Evolutionary conservation across 2,888 invertebrate species (phyloP).

Genomic region (Graphium colonna): DNA sequence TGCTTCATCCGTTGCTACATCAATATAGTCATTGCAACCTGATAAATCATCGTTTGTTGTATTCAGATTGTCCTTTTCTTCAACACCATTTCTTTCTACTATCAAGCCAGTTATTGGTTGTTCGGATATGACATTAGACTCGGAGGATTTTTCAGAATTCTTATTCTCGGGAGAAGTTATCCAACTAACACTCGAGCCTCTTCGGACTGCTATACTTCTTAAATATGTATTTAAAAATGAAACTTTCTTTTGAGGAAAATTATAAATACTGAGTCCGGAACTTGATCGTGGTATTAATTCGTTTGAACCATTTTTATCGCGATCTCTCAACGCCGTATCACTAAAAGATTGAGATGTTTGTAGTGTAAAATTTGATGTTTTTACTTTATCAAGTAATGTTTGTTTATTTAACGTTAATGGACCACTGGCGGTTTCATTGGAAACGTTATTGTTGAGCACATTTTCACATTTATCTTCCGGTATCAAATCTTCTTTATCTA

Average conservation of each 20-base stretch:
- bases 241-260: conserved; percentile 67
- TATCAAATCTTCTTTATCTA: conserved; percentile 25
- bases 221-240: conserved; percentile 75
- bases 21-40: conserved; percentile 59
- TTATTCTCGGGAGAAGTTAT: conserved; percentile 45
- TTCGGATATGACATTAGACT: background rate
- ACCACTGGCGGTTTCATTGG: conserved; percentile 28
- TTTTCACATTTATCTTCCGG: background rate
- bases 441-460: background rate
- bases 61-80: conserved; percentile 29
- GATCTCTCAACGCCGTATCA: conserved; percentile 45
- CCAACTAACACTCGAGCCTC: conserved; percentile 50
- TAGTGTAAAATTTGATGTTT: conserved; percentile 43
- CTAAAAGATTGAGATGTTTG: conserved; percentile 70
- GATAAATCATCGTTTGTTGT: conserved; percentile 52
- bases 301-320: conserved; percentile 36
- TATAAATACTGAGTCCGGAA: conserved; percentile 56
- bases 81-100: background rate
- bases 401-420: conserved; percentile 44
- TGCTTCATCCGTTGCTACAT: conserved; percentile 62
- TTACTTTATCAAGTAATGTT: conserved; percentile 37
- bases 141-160: conserved; percentile 26
- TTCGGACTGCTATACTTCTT: conserved; percentile 69
- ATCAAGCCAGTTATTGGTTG: background rate
- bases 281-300: conserved; percentile 57